Base-by-base conservation (phyloP, 2,113 vertebrate genomes). In the Polypterus bichir region DNA sequence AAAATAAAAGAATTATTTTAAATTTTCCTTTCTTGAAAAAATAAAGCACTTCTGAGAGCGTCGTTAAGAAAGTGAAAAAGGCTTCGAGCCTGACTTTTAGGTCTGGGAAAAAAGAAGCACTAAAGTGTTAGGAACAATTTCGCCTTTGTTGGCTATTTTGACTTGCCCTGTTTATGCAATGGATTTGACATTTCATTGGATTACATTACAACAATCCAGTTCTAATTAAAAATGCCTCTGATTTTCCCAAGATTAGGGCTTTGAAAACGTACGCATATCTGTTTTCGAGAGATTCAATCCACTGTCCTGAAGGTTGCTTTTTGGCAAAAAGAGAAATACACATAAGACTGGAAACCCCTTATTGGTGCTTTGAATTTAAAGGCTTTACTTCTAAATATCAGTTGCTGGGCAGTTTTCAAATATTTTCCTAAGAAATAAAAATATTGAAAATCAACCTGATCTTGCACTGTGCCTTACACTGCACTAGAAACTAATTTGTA, bases 201-300 rank as follows among this genome's bases (percentile, higher is more conserved):
- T 76, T 80, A 77, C 61, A 73, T 83, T 80, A 74, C 79, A 68
- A 44, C 75, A 81, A 82, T 80, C 67, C 74, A 67, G 74, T 75
- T 82, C 81, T 85, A 84, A 86, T 85, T 85, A 84, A 85, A 86
- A 82, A 81, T 76, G 9, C 67, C 63, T 74, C 73, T 79, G 70
- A 79, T 74, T 72, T 77, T 76, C 74, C 73, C 70, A 76, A 79
- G 78, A 81, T 79, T 75, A 77, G 70, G 59, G 74, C 74, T 73
- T 74, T 71, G 62, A 66, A 52, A 76, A 73, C 60, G 58, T 68
- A 51, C 56, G 68, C 61, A 44, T 76, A 76, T 74, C 75, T 64
- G 46, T 72, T 81, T 79, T 65, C 71, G 66, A 76, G 68, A 69
- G 68, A 71, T 64, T 74, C 52, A 72, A 73, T 69, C 67, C 63